These are phyloP conservation scores for Danaus chrysippus DNA, from an alignment of 2,888 invertebrate species.

Conservation along the genomic window DNA sequence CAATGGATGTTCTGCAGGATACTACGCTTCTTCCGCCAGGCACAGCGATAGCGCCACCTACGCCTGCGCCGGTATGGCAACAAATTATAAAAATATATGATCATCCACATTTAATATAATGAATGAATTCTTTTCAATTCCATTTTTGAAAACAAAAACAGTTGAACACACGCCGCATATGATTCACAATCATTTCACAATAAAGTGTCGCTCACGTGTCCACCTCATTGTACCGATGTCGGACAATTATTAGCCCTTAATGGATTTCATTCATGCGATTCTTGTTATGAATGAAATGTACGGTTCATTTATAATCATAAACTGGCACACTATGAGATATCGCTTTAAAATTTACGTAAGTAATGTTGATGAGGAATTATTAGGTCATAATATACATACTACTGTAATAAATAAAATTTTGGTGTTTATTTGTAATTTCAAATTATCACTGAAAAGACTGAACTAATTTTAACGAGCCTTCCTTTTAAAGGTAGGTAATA, in stretches of 20 bases:
- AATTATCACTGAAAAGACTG: too few species aligned
- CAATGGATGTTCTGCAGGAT: conserved; percentile 47
- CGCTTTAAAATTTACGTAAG: conserved; percentile 36
- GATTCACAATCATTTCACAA: conserved; percentile 30
- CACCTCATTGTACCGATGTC: conserved; percentile 50
- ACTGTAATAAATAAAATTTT: too few species aligned
- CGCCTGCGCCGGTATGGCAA: conserved; percentile 35
- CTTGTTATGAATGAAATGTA: conserved; percentile 51
- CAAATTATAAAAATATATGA: conserved; percentile 1
- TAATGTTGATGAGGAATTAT: too few species aligned
- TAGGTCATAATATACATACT: too few species aligned
- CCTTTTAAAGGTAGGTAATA: too few species aligned
- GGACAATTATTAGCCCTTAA: conserved; percentile 69
- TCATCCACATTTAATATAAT: neutral
- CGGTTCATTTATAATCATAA: conserved; percentile 45
- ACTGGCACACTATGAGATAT: conserved; percentile 35
- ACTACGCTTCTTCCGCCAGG: conserved; percentile 50
- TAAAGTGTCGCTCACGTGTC: conserved; percentile 45
- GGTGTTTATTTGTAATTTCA: too few species aligned
- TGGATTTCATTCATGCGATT: conserved; percentile 62
- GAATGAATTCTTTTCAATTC: neutral
- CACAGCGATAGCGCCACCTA: conserved; percentile 47
- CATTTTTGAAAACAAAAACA: neutral
- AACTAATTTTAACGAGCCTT: too few species aligned
- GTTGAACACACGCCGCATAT: conserved; percentile 32